Evolutionary conservation across 2,113 vertebrate genomes (phyloP).

Genomic region (Eulacestoma nigropectus): DNA sequence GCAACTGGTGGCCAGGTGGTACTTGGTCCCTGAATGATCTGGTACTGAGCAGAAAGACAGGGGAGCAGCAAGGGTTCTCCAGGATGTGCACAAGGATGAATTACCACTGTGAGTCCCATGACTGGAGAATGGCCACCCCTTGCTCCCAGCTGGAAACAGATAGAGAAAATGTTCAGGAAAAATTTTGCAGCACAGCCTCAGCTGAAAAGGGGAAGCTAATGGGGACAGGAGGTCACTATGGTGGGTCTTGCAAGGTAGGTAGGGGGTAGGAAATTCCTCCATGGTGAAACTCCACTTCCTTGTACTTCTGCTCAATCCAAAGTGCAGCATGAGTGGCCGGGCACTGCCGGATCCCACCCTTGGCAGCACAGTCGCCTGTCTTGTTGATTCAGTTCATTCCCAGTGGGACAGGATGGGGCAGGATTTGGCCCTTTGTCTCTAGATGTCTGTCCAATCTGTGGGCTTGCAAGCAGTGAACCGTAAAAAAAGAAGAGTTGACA

Average conservation of each 20-base stretch:
- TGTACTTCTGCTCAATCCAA: background rate
- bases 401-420: background rate
- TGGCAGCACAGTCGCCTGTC: fast-evolving
- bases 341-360: background rate
- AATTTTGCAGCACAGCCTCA: background rate
- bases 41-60: background rate
- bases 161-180: background rate
- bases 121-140: fast-evolving
- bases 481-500: conserved; percentile 44
- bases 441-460: background rate
- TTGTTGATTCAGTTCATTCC: background rate
- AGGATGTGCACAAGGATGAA: background rate
- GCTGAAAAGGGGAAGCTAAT: background rate
- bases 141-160: background rate
- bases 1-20: background rate
- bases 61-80: background rate
- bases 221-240: background rate
- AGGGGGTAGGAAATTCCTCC: background rate
- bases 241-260: background rate
- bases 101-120: fast-evolving
- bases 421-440: background rate
- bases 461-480: background rate
- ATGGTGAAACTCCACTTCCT: background rate
- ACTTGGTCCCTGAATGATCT: background rate
- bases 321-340: fast-evolving